Base-by-base conservation (phyloP, 2,797 vertebrate species). In the Megaceryle alcyon region DNA sequence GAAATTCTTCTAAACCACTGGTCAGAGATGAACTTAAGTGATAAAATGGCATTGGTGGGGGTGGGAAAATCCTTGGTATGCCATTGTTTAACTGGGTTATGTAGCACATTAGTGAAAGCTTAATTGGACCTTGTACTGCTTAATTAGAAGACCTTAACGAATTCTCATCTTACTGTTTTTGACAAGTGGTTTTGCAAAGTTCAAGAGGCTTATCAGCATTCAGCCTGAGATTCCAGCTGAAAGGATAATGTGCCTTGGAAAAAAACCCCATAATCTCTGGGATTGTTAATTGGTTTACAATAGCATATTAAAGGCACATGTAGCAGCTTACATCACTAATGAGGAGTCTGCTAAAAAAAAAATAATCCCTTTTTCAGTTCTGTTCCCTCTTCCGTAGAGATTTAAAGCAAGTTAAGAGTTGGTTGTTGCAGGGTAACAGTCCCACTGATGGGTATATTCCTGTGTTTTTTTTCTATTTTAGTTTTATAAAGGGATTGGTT, bases 151-250 rank as follows among this genome's bases (percentile, higher is more conserved):
- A 63, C 70, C 78, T 59, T 82, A 82, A 79, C 9, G 1, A 76
- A 69, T 80, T 90, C n/a, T 71, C 2, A 1, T 69, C 88, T 41
- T 61, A 2, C 51, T 39, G 1, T 60, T 80, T 85, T 31, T 68
- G 95, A 90, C 68, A 41, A 92, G 90, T 80, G 71, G 73, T 73
- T 96, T 84, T 96, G 90, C 66, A 77, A 88, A 95, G 90, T 96
- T 93, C 44, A 56, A 87, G 94, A 88, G 88, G 83, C 61, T 95
- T 56, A 69, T 93, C 86, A 81, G 90, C 49, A 82, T 92, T 94
- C 92, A 80, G 82, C 7, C 20, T 8, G 63, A 65, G 61, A 57
- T 70, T 66, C 53, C 61, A 85, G 71, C 83, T 80, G 57, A 59
- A 92, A 78, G 46, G 37, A 71, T 31, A n/a, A 70, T 15, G 57